Conservation (phyloP, 1,140 invertebrate species). For the Panagrolaimus sp. region DNA sequence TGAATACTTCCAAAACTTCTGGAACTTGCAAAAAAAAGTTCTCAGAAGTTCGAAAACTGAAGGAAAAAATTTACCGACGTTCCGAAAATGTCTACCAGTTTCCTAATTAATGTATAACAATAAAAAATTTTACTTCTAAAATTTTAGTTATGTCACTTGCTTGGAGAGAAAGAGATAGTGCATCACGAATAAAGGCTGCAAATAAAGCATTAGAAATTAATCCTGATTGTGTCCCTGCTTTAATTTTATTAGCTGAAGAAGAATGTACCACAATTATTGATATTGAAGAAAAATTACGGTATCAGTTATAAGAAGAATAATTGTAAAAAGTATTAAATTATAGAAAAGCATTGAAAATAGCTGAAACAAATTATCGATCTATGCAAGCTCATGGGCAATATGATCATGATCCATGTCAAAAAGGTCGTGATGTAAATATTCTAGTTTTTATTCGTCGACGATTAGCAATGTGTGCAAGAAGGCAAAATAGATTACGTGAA, state of each 20-base stretch:
- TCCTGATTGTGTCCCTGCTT: slow-evolving; percentile 86
- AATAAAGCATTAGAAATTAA: slow-evolving; percentile 82
- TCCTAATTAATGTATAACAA: too few species aligned
- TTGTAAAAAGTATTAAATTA: too few species aligned
- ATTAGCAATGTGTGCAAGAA: slow-evolving; percentile 90
- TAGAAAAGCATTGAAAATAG: slow-evolving; percentile 78
- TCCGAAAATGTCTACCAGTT: too few species aligned
- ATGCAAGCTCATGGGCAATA: slow-evolving; percentile 64
- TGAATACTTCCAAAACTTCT: too few species aligned
- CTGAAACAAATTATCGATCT: slow-evolving; percentile 77
- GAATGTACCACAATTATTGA: slow-evolving; percentile 84
- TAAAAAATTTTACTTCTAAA: too few species aligned
- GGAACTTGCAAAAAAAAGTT: too few species aligned
- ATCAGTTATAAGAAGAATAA: too few species aligned
- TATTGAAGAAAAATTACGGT: slow-evolving; percentile 47
- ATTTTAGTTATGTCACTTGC: slow-evolving; percentile 81
- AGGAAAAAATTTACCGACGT: too few species aligned
- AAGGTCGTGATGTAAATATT: slow-evolving; percentile 81
- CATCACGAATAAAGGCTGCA: slow-evolving; percentile 81
- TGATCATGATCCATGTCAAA: slow-evolving; percentile 30
- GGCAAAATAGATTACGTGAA: slow-evolving; percentile 84
- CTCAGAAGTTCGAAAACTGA: too few species aligned
- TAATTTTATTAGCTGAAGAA: slow-evolving; percentile 90
- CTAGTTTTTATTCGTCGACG: slow-evolving; percentile 87
- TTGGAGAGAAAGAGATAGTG: slow-evolving; percentile 88